These are phyloP conservation scores for Scomber japonicus DNA, from an alignment of 2,113 vertebrate species.

Conservation along the genomic window DNA sequence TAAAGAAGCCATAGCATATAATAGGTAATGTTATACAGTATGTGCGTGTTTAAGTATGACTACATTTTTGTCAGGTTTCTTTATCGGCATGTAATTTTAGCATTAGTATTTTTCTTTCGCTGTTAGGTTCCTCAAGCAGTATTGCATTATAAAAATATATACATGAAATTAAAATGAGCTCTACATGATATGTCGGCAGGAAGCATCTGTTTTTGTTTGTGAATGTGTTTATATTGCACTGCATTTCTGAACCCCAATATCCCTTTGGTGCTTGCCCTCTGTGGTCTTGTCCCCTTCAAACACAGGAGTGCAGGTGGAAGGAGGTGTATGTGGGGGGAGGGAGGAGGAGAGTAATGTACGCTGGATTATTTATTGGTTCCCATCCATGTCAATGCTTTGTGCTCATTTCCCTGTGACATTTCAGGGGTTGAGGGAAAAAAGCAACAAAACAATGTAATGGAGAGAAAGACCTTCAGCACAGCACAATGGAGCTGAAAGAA, in stretches of 20 bases:
- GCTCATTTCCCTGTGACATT: slow-evolving; percentile 80
- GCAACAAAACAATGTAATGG: slow-evolving; percentile 76
- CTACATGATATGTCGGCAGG: slow-evolving; percentile 2
- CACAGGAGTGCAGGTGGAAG: slow-evolving; percentile 31
- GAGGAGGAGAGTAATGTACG: slow-evolving; percentile 48
- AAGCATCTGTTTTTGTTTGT: slow-evolving; percentile 9
- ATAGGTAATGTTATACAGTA: neutral
- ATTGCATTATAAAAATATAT: neutral
- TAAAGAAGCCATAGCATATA: neutral
- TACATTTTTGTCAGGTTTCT: neutral
- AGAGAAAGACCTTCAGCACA: slow-evolving; percentile 71
- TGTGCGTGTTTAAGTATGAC: neutral
- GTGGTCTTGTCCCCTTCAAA: slow-evolving; percentile 45
- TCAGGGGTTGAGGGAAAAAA: slow-evolving; percentile 61
- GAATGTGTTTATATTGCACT: slow-evolving; percentile 18
- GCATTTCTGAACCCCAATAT: slow-evolving; percentile 16
- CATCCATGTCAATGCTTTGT: slow-evolving; percentile 73
- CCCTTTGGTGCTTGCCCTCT: slow-evolving; percentile 27
- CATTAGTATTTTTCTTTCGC: neutral
- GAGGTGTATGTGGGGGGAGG: slow-evolving; percentile 10
- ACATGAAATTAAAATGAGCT: neutral
- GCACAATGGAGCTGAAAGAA: slow-evolving; percentile 61
- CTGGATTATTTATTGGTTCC: slow-evolving; percentile 81
- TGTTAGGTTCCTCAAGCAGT: neutral
- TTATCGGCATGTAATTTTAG: neutral